Percentiles rank a stretch among this genome's conserved stretches.
Evolutionary conservation across 2,888 invertebrate species (phyloP).

Genomic region (Amphiduros pacificus): DNA sequence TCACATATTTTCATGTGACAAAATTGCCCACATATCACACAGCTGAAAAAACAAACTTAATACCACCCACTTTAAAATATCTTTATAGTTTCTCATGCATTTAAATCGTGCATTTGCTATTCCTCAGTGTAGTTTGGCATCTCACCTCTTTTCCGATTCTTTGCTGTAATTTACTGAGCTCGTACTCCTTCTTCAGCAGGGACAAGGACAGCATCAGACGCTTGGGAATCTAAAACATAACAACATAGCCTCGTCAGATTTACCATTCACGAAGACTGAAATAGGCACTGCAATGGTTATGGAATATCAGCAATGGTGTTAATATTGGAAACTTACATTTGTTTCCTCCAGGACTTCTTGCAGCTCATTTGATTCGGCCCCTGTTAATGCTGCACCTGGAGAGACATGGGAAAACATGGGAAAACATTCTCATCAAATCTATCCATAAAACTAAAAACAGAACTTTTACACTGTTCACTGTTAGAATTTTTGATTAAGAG

Average conservation of each 20-base stretch:
- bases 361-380: conserved; percentile 81
- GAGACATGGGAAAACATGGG: too few species aligned
- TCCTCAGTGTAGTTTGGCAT: too few species aligned
- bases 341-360: conserved; percentile 91
- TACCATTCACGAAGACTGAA: not conserved
- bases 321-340: conserved; percentile 70
- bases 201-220: conserved; percentile 86
- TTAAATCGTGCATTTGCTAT: too few species aligned
- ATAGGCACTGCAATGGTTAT: not conserved
- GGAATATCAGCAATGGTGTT: not conserved
- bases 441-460: too few species aligned
- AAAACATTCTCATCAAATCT: too few species aligned
- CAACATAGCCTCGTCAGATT: too few species aligned
- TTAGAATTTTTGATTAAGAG: too few species aligned
- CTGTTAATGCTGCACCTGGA: conserved; percentile 80
- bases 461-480: too few species aligned
- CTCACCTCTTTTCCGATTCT: conserved; percentile 77
- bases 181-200: conserved; percentile 94
- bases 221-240: conserved; percentile 78
- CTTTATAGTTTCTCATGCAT: too few species aligned
- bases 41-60: not conserved
- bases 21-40: too few species aligned
- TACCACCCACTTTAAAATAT: too few species aligned
- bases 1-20: too few species aligned
- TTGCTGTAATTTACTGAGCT: conserved; percentile 92